Base-by-base conservation (phyloP, 1,140 invertebrate species). In the Lepidurus packardi region DNA sequence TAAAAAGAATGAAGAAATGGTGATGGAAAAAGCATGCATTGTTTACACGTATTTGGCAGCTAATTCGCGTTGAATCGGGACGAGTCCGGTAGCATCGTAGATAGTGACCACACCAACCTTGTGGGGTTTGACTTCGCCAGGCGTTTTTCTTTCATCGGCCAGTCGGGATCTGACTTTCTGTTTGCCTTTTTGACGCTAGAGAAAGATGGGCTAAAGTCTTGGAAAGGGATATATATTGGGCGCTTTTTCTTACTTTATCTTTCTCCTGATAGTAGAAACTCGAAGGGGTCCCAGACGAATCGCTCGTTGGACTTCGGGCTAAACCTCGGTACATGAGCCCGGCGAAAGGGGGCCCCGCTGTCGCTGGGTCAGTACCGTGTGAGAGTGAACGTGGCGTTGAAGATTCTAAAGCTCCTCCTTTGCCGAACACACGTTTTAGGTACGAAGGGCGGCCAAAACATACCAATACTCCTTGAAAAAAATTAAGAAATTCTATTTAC, bases 371-470 rank as follows among this genome's bases (percentile, higher is more conserved):
- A 89, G 90, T 16, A 95, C 84, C n/a, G 92, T 92, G 7, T 21
- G 92, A 93, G 5, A 95, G 82, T 11, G 92, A 91, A 79, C 92
- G 85, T 0, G 94, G 94, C 9, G 94, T 96, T 83, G 47, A 53
- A 11, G 82, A 78, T 81, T 92, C 92, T 7, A 88, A 86, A 82
- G 73, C 42, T 43, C 43, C 45, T 11, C 80, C 45, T 90, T 92
- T 78, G 89, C 85, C 6, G 89, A 82, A 89, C 9, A 92, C 84
- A 81, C 92, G 88, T 81, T 92, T 90, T 1, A 91, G 86, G 81
- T 92, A 92, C 11, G 90, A 87, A 1, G 92, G 91, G 79, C 94
- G 89, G 73, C 92, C 92, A 85, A 97, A 98, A 79, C 92, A 94
- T 9, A 95, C 93, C 42, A 96, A 85, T 41, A 91, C 89, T 81